A percentile compares a stretch with the other conserved stretches of the same genome.
These are phyloP conservation scores for Callosobruchus maculatus DNA, from an alignment of 2,888 invertebrate species.

Conservation along the genomic window DNA sequence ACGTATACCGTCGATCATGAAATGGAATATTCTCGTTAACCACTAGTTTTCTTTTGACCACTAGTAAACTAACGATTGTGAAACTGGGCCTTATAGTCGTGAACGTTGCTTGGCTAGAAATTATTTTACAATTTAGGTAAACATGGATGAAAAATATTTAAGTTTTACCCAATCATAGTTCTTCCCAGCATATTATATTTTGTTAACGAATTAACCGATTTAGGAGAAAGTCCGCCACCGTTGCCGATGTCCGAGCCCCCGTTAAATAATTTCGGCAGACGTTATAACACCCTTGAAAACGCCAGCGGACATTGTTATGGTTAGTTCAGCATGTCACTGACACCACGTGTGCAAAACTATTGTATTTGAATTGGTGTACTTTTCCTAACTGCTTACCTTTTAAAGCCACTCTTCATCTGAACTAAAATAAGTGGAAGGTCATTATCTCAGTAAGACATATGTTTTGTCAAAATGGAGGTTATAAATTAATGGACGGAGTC, in stretches of 20 bases:
- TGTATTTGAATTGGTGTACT: conserved; percentile 12
- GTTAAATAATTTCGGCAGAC: conserved; percentile 38
- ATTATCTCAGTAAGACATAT: no score
- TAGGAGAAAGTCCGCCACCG: conserved; percentile 58
- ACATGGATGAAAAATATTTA: background rate
- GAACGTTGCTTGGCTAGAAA: no score
- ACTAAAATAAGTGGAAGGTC: background rate
- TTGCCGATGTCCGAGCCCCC: conserved; percentile 58
- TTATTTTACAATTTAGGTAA: no score
- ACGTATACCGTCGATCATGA: no score
- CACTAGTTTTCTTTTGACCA: no score
- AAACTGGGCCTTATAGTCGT: no score
- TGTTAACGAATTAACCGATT: conserved; percentile 28
- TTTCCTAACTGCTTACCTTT: conserved; percentile 7
- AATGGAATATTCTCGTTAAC: no score
- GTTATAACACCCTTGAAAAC: conserved; percentile 37
- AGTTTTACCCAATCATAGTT: background rate
- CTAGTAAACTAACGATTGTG: no score
- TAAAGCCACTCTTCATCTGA: background rate
- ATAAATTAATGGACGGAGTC: no score
- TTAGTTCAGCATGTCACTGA: conserved; percentile 38
- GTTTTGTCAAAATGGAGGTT: no score
- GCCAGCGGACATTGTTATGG: conserved; percentile 42
- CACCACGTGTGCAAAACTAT: conserved; percentile 15
- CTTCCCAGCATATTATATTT: background rate